These are phyloP conservation scores for Clarias fuscus DNA, from an alignment of 2,797 vertebrate species.

Conservation along the genomic window DNA sequence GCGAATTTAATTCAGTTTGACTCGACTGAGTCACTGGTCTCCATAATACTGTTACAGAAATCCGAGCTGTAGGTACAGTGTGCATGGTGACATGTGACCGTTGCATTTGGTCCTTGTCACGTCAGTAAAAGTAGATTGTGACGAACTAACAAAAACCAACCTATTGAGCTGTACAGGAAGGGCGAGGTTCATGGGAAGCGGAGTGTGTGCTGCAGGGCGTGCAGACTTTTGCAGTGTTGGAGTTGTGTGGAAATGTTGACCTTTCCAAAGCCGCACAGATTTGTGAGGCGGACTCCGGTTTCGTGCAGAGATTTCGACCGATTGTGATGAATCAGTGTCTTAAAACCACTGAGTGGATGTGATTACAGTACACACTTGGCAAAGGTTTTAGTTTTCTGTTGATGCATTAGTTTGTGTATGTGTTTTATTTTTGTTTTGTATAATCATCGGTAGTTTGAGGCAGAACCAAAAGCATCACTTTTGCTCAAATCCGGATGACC, in stretches of 20 bases:
- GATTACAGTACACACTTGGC: background rate
- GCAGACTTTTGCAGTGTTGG: background rate
- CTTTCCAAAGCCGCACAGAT: background rate
- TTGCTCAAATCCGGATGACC: background rate
- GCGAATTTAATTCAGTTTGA: background rate
- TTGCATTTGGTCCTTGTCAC: too few relatives aligned
- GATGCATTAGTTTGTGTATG: background rate
- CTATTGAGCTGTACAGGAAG: background rate
- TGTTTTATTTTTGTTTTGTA: too few relatives aligned
- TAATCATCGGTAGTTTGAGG: background rate
- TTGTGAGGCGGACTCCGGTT: background rate
- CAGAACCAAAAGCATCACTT: background rate
- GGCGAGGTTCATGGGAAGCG: conserved; percentile 35
- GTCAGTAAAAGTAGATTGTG: background rate
- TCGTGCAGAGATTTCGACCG: background rate
- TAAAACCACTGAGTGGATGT: background rate
- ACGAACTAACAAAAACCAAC: background rate
- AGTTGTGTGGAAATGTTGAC: background rate
- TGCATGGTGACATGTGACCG: background rate
- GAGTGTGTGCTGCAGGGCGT: background rate
- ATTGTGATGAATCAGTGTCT: background rate
- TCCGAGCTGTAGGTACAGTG: background rate
- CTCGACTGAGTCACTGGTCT: background rate
- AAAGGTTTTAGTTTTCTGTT: background rate
- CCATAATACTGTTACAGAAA: background rate